Evolutionary conservation across 2,888 invertebrate species (phyloP), one percentile per base, ranked within the genome.

Genomic region (Holacanthella duospinosa): DNA sequence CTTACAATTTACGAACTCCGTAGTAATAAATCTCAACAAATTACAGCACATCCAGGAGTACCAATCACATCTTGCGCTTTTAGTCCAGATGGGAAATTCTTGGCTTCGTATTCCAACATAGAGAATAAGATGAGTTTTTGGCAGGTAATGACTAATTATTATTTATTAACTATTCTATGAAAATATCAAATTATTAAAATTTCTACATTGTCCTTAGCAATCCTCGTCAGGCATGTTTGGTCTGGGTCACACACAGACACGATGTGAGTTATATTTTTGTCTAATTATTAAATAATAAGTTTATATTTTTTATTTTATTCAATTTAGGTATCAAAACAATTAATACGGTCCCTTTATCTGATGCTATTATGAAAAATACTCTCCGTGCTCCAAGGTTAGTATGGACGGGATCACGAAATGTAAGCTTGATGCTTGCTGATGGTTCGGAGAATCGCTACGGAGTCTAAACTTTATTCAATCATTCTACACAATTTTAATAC

Each of bases 41-140:
- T 97, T 71, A 84, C 89, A 59, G 97, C 95, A 0, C 97, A 97
- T 80, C 55, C 62, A 19, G 84, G 84, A 61, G 86, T 88, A 21
- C 85, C 93, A 0, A 88, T 97, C 26, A 93, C 95, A 1, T 95
- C 96, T 0, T 83, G 90, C 75, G 88, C 93, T 43, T 96, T 99
- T 81, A 94, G 94, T 69, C 94, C 95, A 0, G 97, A 99, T 79
- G 97, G 97, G 24, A 93, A 97, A 75, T 94, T 89, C 78, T 83
- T 99, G 70, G 96, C 94, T 54, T 94, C 96, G 29, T 99, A 95
- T 79, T 92, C 94, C 54, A 90, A 91, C 73, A 82, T 85, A 9
- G 99, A 99, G 78, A 94, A 95, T 78, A 85, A 93, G 71, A 84
- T 99, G 61, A 93, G 90, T 72, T 97, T 99, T 80, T 99, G 97